Evolutionary conservation across 2,888 invertebrate genomes (phyloP).

Genomic region (Cyclophora punctaria): DNA sequence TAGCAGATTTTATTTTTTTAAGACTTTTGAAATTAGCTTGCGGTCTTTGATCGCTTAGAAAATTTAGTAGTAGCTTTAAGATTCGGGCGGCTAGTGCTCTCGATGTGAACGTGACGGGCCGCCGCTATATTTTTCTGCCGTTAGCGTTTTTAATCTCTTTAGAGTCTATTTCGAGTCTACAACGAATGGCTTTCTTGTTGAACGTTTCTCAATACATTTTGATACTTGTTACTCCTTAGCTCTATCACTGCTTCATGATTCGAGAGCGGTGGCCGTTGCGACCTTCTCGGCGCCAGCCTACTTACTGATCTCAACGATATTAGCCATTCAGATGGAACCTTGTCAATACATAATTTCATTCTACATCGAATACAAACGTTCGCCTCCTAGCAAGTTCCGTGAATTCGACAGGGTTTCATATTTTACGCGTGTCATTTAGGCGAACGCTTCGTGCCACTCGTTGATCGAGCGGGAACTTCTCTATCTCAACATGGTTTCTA

Average conservation of each 20-base stretch:
- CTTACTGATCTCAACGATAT: conserved; percentile 53
- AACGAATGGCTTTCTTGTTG: conserved; percentile 43
- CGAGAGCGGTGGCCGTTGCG: conserved; percentile 57
- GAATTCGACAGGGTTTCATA: conserved; percentile 14
- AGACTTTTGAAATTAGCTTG: conserved; percentile 73
- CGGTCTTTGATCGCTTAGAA: conserved; percentile 70
- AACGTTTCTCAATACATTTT: conserved; percentile 31
- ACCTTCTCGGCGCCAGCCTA: conserved; percentile 51
- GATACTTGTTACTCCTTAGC: conserved; percentile 32
- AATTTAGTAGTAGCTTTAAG: conserved; percentile 72
- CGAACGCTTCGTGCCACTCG: conserved; percentile 61
- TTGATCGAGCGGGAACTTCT: conserved; percentile 55
- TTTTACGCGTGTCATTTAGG: conserved; percentile 41
- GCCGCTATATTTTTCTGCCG: conserved; percentile 36
- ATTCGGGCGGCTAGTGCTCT: conserved; percentile 63
- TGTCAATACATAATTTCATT: conserved; percentile 8
- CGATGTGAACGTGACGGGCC: conserved; percentile 39
- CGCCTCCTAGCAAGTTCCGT: conserved; percentile 1
- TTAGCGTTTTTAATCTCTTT: conserved; percentile 40
- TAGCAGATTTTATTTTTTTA: conserved; percentile 76
- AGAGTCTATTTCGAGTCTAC: conserved; percentile 39
- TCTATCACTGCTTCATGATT: conserved; percentile 34
- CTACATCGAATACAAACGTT: conserved; percentile 1
- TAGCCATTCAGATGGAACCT: conserved; percentile 39
- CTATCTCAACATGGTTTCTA: conserved; percentile 60